These are phyloP conservation scores for Rhynchopsitta pachyrhyncha DNA, from an alignment of 2,113 vertebrate genomes.

Conservation along the genomic window DNA sequence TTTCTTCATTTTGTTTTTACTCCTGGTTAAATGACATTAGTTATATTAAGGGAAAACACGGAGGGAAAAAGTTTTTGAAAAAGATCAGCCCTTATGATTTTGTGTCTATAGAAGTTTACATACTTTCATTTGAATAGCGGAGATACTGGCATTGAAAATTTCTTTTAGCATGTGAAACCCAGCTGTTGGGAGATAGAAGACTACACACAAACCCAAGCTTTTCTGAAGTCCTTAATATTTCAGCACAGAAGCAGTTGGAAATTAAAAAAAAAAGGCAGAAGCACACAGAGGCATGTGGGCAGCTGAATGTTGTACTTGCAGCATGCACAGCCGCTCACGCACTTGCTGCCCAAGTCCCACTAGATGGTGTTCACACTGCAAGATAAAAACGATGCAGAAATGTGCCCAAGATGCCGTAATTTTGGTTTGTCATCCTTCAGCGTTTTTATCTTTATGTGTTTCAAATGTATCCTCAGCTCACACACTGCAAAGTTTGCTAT, in stretches of 20 bases:
- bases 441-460: background rate
- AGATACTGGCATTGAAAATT: fast-evolving
- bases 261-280: background rate
- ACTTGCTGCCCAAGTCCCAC: background rate
- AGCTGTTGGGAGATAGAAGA: background rate
- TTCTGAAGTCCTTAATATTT: background rate
- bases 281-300: background rate
- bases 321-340: background rate
- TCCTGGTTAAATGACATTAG: background rate
- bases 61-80: background rate
- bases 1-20: background rate
- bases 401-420: fast-evolving
- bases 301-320: background rate
- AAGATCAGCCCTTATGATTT: background rate
- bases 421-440: background rate
- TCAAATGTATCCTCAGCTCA: background rate
- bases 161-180: background rate
- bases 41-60: background rate
- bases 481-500: background rate
- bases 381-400: background rate
- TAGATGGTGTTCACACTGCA: constrained; percentile 49
- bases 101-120: background rate
- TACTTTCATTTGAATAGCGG: background rate
- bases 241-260: background rate
- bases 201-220: background rate